A percentile compares a stretch with the other conserved stretches of the same genome.
Evolutionary conservation across 2,113 vertebrate genomes (phyloP).

Genomic region (Cyanoliseus patagonus): DNA sequence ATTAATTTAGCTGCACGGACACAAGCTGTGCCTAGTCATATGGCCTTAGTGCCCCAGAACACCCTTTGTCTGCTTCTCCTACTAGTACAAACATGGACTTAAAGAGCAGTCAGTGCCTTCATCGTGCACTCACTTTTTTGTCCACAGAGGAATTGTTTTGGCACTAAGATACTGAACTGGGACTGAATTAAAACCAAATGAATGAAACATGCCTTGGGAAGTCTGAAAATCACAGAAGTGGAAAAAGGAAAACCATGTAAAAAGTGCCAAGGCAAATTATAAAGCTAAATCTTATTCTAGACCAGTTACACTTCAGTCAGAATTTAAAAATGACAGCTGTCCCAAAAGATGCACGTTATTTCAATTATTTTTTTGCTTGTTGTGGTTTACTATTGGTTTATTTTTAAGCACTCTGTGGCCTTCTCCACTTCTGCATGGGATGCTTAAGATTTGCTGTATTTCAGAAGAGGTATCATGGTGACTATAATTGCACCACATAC

Average conservation of each 20-base stretch:
- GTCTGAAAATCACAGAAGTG: neutral
- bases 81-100: neutral
- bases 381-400: neutral
- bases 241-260: neutral
- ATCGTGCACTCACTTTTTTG: neutral
- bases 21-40: neutral
- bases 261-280: neutral
- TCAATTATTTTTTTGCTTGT: neutral
- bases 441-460: neutral
- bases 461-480: neutral
- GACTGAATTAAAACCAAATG: slow-evolving; percentile 13
- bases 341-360: neutral
- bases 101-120: neutral
- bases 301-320: neutral
- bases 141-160: neutral
- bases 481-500: neutral
- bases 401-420: neutral
- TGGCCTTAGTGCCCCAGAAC: neutral
- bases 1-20: neutral
- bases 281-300: neutral
- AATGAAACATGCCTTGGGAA: neutral
- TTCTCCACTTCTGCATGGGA: neutral
- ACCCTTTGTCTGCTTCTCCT: neutral
- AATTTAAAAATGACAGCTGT: neutral
- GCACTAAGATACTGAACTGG: neutral